A percentile compares a stretch with the other conserved stretches of the same genome.
Evolutionary conservation across 2,113 vertebrate genomes (phyloP).

Genomic region (Lophotis ruficrista): DNA sequence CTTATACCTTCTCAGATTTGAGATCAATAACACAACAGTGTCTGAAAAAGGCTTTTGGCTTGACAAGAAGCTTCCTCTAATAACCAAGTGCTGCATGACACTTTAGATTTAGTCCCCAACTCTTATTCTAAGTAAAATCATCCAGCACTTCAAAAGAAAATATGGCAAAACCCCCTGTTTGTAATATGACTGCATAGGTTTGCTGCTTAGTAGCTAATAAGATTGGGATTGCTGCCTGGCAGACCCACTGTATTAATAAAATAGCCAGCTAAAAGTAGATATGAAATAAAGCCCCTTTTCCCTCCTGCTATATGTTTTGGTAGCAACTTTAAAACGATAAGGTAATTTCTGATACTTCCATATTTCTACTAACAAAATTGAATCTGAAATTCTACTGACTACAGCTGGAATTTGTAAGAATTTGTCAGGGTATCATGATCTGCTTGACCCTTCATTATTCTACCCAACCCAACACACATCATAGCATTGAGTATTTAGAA

Average conservation of each 20-base stretch:
- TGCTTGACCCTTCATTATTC: not conserved
- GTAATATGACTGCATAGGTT: not conserved
- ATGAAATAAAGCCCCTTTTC: constrained; percentile 1
- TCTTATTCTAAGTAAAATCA: not conserved
- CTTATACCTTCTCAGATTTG: not conserved
- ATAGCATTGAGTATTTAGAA: not conserved
- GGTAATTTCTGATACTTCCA: not conserved
- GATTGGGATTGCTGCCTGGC: not conserved
- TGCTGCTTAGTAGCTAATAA: constrained; percentile 10
- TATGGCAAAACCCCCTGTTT: not conserved
- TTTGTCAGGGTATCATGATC: not conserved
- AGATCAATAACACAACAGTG: not conserved
- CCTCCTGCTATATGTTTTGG: not conserved
- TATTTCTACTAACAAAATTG: constrained; percentile 4
- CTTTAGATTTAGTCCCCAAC: not conserved
- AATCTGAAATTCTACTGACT: not conserved
- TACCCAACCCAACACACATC: not conserved
- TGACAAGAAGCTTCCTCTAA: constrained; percentile 4
- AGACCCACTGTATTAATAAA: constrained; percentile 11
- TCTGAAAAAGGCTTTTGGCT: not conserved
- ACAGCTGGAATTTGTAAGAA: not conserved
- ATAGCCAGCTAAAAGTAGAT: not conserved
- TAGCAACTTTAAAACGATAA: not conserved
- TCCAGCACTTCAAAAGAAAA: not conserved
- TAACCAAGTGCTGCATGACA: not conserved